Percentiles rank a stretch among this genome's conserved stretches.
phyloP scores from a whole-genome alignment of 2,797 vertebrate genomes.

The Halcyon smyrnensis region DNA sequence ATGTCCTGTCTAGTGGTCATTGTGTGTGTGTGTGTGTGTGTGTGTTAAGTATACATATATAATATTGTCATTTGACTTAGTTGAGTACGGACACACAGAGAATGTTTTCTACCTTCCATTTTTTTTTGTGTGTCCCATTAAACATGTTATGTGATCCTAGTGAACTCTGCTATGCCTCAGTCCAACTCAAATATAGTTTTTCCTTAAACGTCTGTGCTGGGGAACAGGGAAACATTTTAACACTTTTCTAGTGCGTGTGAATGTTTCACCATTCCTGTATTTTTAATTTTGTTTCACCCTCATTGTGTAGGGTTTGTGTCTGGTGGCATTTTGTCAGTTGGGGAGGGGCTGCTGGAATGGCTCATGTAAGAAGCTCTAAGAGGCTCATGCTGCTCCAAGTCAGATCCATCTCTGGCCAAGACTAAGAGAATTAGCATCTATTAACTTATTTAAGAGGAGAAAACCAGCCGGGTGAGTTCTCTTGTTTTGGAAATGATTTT shows the following conservation, averaged over 20 bases:
- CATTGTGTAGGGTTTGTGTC: not conserved
- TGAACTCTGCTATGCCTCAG: not conserved
- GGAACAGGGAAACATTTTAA: not conserved
- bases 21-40: not conserved
- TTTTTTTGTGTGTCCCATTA: not conserved
- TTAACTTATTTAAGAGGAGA: not conserved
- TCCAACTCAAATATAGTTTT: not conserved
- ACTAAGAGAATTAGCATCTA: too few relatives aligned
- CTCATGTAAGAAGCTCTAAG: not conserved
- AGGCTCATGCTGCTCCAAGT: not conserved
- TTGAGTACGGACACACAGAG: not conserved
- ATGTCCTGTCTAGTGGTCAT: not conserved
- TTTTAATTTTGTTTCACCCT: not conserved
- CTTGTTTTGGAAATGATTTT: not conserved
- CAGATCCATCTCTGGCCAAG: not conserved
- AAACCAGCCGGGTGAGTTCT: not conserved
- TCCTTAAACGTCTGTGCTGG: not conserved
- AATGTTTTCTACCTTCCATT: conserved; percentile 1
- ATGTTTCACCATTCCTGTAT: not conserved
- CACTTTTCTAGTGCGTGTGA: not conserved
- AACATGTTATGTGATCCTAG: not conserved
- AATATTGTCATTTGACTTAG: conserved; percentile 29
- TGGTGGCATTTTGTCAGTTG: not conserved
- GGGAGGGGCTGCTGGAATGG: not conserved
- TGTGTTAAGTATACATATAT: not conserved